A percentile compares a stretch with the other conserved stretches of the same genome.
These are phyloP conservation scores for Hemicentrotus pulcherrimus DNA, from an alignment of 35 echinoderm and acorn worm genomes.

Conservation along the genomic window DNA sequence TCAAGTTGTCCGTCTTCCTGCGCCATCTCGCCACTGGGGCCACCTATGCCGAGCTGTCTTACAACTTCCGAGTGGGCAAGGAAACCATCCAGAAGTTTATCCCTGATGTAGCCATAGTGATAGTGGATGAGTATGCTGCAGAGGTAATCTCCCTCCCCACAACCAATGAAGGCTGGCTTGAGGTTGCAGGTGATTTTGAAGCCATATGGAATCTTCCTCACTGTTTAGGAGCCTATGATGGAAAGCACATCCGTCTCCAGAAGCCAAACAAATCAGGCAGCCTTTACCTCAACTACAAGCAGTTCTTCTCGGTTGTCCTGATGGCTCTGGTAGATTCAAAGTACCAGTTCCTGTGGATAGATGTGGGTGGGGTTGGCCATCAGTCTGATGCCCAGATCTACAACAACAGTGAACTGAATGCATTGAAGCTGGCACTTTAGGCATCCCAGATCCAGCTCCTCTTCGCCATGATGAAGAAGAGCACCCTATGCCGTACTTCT, in stretches of 20 bases:
- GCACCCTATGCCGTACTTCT: constrained; percentile 40
- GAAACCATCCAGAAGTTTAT: constrained; percentile 25
- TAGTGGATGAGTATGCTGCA: constrained; percentile 36
- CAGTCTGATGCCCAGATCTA: constrained; percentile 33
- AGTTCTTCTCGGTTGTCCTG: constrained; percentile 61
- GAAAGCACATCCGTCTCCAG: constrained; percentile 72
- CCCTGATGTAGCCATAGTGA: constrained; percentile 16
- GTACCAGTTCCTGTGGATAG: constrained; percentile 55
- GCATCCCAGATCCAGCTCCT: constrained; percentile 35
- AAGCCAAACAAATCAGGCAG: constrained; percentile 63
- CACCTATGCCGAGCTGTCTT: constrained; percentile 19
- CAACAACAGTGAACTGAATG: constrained; percentile 37
- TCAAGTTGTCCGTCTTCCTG: constrained; percentile 25
- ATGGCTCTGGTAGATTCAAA: constrained; percentile 63
- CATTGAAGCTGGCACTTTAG: constrained; percentile 21
- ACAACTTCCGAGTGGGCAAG: constrained; percentile 32
- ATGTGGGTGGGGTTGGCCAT: constrained; percentile 65
- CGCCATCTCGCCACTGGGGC: constrained; percentile 33
- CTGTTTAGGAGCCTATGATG: constrained; percentile 68
- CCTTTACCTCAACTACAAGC: constrained; percentile 66
- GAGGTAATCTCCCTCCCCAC: constrained; percentile 30
- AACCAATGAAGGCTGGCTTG: constrained; percentile 47
- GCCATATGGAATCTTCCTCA: constrained; percentile 64
- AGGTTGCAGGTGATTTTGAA: constrained; percentile 47
- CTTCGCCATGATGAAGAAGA: neutral